Evolutionary conservation across 2,113 vertebrate species (phyloP).

Genomic region (Polypterus bichir): DNA sequence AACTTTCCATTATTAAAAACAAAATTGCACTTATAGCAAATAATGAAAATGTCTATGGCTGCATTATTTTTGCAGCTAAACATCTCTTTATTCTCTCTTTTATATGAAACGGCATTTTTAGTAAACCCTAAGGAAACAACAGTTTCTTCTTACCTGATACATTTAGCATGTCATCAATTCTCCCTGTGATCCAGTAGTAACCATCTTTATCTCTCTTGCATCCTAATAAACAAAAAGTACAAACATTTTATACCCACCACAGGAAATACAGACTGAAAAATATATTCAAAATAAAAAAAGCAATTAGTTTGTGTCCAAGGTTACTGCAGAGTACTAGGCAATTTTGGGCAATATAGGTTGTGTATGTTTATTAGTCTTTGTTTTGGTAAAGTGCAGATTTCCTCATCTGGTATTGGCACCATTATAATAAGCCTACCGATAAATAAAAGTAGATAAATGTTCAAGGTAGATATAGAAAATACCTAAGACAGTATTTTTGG

Average conservation of each 20-base stretch:
- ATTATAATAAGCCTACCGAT: no score
- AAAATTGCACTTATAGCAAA: background rate
- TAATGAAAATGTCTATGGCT: background rate
- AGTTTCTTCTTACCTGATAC: slow-evolving; percentile 69
- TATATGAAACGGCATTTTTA: background rate
- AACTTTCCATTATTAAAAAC: no score
- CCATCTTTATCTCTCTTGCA: slow-evolving; percentile 87
- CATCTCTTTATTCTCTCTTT: background rate
- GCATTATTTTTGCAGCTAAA: background rate
- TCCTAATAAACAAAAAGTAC: slow-evolving; percentile 41
- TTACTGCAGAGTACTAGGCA: no score
- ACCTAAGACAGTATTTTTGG: no score
- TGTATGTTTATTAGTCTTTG: no score
- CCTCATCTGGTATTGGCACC: no score
- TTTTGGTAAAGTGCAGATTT: no score
- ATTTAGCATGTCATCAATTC: slow-evolving; percentile 96
- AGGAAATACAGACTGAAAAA: background rate
- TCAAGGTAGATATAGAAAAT: background rate
- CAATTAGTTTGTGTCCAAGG: no score
- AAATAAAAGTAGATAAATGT: no score
- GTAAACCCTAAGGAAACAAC: background rate
- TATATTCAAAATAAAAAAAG: no score
- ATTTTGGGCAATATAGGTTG: no score
- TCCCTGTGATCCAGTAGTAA: slow-evolving; percentile 94
- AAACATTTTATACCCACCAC: background rate